These are phyloP conservation scores for Calycopis cecrops DNA, from an alignment of 1,140 invertebrate species.

Conservation along the genomic window DNA sequence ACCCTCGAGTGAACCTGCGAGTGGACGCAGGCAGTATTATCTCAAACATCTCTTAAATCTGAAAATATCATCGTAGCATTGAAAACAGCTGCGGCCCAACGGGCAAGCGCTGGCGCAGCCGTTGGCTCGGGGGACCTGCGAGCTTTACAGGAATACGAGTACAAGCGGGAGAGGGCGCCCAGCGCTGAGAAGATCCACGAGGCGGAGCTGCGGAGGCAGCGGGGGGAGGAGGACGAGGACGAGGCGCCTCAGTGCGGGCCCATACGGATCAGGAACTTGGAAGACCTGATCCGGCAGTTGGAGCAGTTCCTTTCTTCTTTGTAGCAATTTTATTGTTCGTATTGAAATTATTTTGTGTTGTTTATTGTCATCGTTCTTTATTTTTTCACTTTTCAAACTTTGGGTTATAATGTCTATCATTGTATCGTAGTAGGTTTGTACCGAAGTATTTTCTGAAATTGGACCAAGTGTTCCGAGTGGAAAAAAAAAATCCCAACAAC, in stretches of 20 bases:
- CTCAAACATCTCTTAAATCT: too few relatives aligned
- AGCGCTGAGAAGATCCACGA: slow-evolving; percentile 82
- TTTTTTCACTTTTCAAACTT: too few relatives aligned
- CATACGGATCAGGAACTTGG: slow-evolving; percentile 90
- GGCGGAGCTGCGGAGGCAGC: slow-evolving; percentile 57
- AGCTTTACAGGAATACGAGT: slow-evolving; percentile 80
- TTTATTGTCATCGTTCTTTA: too few relatives aligned
- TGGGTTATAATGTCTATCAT: too few relatives aligned
- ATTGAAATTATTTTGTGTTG: background rate
- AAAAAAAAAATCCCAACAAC: too few relatives aligned
- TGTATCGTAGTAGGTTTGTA: too few relatives aligned
- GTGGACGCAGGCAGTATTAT: too few relatives aligned
- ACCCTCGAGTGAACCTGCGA: too few relatives aligned
- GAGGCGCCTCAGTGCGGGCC: slow-evolving; percentile 83
- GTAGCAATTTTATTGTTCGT: background rate
- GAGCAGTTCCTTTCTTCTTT: slow-evolving; percentile 83
- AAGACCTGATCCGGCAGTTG: slow-evolving; percentile 92
- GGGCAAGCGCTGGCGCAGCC: slow-evolving; percentile 78
- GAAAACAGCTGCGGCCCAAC: slow-evolving; percentile 85
- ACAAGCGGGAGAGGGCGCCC: slow-evolving; percentile 75
- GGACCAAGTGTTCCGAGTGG: too few relatives aligned
- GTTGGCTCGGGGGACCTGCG: slow-evolving; percentile 80
- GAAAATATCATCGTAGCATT: slow-evolving; percentile 93
- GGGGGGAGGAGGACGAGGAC: slow-evolving; percentile 78
- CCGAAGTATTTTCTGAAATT: too few relatives aligned